A percentile compares a stretch with the other conserved stretches of the same genome.
Conservation (phyloP, 2,888 invertebrate genomes). For the Phyto melanocephala region DNA sequence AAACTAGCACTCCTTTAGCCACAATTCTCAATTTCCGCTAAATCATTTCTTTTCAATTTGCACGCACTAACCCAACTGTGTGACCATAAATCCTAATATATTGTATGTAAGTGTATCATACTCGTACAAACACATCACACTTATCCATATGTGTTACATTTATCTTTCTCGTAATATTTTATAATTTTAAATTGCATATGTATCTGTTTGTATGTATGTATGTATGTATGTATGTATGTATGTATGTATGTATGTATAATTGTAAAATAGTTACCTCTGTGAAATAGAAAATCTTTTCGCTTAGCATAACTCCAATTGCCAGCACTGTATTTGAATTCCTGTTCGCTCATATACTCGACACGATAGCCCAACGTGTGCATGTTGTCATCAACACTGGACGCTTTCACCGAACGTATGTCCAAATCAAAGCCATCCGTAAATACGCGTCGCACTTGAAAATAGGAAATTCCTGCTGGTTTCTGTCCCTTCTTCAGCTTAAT, state of each 20-base stretch:
- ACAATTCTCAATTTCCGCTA: no score
- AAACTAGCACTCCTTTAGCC: no score
- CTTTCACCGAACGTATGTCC: conserved; percentile 76
- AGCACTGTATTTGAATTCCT: conserved; percentile 75
- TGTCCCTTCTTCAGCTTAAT: conserved; percentile 80
- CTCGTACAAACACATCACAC: no score
- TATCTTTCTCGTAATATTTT: no score
- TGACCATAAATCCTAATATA: no score
- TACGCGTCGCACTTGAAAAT: conserved; percentile 74
- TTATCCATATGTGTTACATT: no score
- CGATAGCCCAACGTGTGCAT: conserved; percentile 78
- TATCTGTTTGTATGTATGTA: background rate
- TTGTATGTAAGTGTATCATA: no score
- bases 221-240: background rate
- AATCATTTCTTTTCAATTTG: no score
- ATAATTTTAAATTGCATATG: no score
- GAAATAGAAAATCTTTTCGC: conserved; percentile 75
- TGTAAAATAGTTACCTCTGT: conserved; percentile 72
- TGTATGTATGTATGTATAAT: background rate
- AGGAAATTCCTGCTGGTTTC: conserved; percentile 80
- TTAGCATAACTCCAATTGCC: conserved; percentile 78
- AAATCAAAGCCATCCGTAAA: conserved; percentile 78
- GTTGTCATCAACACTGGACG: conserved; percentile 72
- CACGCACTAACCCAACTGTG: no score
- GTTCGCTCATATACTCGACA: conserved; percentile 76